Conservation (phyloP, 2,888 invertebrate genomes). For the Eupithecia tripunctaria region DNA sequence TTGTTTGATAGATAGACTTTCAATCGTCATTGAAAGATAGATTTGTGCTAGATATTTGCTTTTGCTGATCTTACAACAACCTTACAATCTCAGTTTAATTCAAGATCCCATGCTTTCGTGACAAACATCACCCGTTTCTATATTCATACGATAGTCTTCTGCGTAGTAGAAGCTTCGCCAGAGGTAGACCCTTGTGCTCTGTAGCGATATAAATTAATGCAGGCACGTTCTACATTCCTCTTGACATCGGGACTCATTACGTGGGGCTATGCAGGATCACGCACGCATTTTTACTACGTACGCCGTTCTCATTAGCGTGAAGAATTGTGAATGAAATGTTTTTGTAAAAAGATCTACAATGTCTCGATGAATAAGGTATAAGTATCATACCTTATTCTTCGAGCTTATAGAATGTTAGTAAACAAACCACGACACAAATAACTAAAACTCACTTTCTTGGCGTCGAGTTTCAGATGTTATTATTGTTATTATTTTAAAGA, state of each 20-base stretch:
- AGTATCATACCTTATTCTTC: too few species aligned
- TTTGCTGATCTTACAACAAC: neutral
- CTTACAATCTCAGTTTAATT: neutral
- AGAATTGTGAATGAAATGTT: neutral
- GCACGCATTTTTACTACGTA: conserved; percentile 26
- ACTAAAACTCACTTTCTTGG: too few species aligned
- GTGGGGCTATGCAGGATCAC: conserved; percentile 30
- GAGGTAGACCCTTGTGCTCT: neutral
- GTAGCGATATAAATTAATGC: conserved; percentile 9
- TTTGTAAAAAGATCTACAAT: neutral
- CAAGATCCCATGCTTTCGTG: neutral
- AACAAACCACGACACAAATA: too few species aligned
- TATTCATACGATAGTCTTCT: too few species aligned
- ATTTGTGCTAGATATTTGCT: too few species aligned
- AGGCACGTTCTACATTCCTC: neutral
- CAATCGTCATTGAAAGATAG: too few species aligned
- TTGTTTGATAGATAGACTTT: too few species aligned
- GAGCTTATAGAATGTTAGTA: too few species aligned
- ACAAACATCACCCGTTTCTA: neutral
- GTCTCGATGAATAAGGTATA: too few species aligned
- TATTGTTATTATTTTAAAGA: too few species aligned
- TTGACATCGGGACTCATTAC: conserved; percentile 24
- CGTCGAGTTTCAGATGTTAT: too few species aligned
- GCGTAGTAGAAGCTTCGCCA: too few species aligned
- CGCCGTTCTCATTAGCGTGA: neutral